Evolutionary conservation across 2,888 invertebrate genomes (phyloP), one percentile per base, ranked within the genome.

Genomic region (Parnassius apollo): DNA sequence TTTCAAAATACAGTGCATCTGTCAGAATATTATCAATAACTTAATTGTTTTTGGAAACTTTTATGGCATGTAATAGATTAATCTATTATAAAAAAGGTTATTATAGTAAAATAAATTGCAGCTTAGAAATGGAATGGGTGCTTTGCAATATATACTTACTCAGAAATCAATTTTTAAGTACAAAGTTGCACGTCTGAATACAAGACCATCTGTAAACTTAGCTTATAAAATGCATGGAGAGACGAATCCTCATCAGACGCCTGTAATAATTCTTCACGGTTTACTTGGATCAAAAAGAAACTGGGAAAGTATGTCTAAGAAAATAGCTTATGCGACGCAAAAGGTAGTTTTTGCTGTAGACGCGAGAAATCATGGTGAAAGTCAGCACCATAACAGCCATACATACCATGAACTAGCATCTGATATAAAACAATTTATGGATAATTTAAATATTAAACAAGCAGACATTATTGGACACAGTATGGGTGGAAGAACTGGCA

Each of bases 321-420:
- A 89, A 0, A 87, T 96, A n/a, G 92, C 93, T 67, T 85, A 92
- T 53, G 83, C 84, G 65, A 93, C 94, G 9, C 85, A 92, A 13
- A 93, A 93, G 68, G 93, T 93, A 86, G 96, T 97, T 0, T 93
- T 96, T 65, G 93, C 96, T 0, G 93, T 97, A 13, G 98, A 99
- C 88, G 94, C 96, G 0, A 93, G 98, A 74, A 98, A 99, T 86
- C 98, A 99, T 85, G 98, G 98, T 0, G 96, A 97, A 60, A 98
- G 98, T 77, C 96, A 96, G 0, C 97, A 97, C 76, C 83, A 93
- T 0, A 67, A 81, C 0, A 91, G 93, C 0, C 96, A 97, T 86
- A 92, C 93, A 4, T 98, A 97, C 77, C 76, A 85, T 0, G 93
- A 93, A 53, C 93, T 98, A 92, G 94, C 95, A 0, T 92, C 93